Evolutionary conservation across 2,888 invertebrate genomes (phyloP).

Genomic region (Malthinus seriepunctatus): DNA sequence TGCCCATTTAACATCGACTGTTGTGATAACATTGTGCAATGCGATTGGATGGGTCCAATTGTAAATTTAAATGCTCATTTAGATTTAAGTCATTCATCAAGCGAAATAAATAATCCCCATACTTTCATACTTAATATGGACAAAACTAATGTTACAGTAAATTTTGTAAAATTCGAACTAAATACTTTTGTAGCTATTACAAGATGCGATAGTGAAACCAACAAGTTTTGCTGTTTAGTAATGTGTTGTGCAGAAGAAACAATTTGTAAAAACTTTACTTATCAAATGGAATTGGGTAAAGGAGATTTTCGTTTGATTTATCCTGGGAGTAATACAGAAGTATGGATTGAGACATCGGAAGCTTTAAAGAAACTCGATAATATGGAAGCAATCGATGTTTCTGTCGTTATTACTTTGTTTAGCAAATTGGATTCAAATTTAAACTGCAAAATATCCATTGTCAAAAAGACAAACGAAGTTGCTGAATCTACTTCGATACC

Average conservation of each 20-base stretch:
- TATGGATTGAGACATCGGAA: too few relatives aligned
- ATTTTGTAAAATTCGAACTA: slow-evolving; percentile 39
- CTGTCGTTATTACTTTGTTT: slow-evolving; percentile 11
- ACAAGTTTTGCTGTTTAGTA: too few relatives aligned
- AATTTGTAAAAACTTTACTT: slow-evolving; percentile 19
- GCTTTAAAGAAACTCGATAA: slow-evolving; percentile 16
- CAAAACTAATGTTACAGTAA: slow-evolving; percentile 23
- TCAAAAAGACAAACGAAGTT: not conserved
- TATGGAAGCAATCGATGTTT: slow-evolving; percentile 12
- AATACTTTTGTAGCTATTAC: too few relatives aligned
- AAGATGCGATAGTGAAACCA: too few relatives aligned
- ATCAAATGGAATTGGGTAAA: slow-evolving; percentile 28
- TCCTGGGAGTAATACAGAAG: too few relatives aligned
- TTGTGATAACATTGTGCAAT: slow-evolving; percentile 24
- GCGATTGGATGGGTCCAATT: slow-evolving; percentile 40
- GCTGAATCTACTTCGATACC: not conserved
- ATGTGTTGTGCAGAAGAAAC: slow-evolving; percentile 7
- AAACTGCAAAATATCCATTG: slow-evolving; percentile 20
- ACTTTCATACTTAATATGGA: slow-evolving; percentile 8
- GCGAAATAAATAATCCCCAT: not conserved
- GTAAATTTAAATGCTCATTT: slow-evolving; percentile 39
- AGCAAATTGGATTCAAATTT: slow-evolving; percentile 10
- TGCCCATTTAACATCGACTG: slow-evolving; percentile 34
- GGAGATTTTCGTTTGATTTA: too few relatives aligned
- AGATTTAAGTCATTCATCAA: too few relatives aligned